A percentile compares a stretch with the other conserved stretches of the same genome.
phyloP scores from a whole-genome alignment of 2,888 invertebrate species.

The Lithophane ornitopus region DNA sequence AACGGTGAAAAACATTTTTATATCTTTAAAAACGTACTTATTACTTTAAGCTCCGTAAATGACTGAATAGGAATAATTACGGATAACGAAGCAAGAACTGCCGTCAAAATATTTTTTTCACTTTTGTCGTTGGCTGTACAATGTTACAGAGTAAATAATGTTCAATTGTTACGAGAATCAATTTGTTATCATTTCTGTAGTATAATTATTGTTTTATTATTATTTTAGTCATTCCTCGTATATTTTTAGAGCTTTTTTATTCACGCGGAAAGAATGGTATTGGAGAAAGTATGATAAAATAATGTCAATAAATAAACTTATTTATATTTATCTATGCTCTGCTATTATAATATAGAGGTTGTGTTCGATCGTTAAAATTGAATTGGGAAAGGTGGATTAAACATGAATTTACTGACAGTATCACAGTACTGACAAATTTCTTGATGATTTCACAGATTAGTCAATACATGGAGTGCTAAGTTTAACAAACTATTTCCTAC shows the following conservation, averaged over 20 bases:
- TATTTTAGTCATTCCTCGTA: constrained; percentile 60
- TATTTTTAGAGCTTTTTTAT: constrained; percentile 53
- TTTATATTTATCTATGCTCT: constrained; percentile 12
- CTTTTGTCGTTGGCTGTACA: constrained; percentile 32
- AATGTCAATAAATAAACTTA: constrained; percentile 26
- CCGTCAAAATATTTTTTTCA: background rate
- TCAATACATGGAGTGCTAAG: constrained; percentile 9
- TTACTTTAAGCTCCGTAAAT: constrained; percentile 22
- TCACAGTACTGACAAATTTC: background rate
- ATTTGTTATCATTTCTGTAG: constrained; percentile 51
- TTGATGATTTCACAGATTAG: constrained; percentile 9
- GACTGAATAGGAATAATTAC: constrained; percentile 40
- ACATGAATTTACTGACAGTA: too few species aligned
- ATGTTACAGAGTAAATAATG: constrained; percentile 20
- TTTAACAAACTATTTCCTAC: background rate
- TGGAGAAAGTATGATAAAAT: constrained; percentile 25
- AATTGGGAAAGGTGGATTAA: background rate
- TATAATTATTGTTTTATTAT: constrained; percentile 47
- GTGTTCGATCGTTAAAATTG: background rate
- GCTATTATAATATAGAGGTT: constrained; percentile 14
- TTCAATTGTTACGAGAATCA: constrained; percentile 31
- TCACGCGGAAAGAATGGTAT: constrained; percentile 17
- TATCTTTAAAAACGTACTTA: constrained; percentile 25
- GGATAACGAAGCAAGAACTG: constrained; percentile 14
- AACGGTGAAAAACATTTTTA: constrained; percentile 7